These are phyloP conservation scores for Alitta virens DNA, from an alignment of 2,888 invertebrate species.

Conservation along the genomic window DNA sequence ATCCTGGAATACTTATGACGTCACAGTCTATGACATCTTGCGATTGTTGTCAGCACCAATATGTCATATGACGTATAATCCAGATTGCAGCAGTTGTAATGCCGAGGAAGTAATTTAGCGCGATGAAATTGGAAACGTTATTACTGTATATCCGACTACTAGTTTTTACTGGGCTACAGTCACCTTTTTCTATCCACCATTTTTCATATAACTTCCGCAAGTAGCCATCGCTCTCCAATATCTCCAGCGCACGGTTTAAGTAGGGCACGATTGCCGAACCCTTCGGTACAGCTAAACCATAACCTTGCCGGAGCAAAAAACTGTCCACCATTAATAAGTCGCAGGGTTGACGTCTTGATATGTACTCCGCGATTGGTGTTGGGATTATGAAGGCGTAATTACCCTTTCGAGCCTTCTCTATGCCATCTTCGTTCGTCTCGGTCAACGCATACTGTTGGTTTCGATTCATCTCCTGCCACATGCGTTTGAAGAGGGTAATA, in stretches of 20 bases:
- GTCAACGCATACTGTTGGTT: slow-evolving; percentile 21
- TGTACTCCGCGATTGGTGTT: slow-evolving; percentile 28
- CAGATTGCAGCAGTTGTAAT: too few relatives aligned
- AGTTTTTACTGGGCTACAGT: slow-evolving; percentile 14
- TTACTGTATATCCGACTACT: neutral
- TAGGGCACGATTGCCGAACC: slow-evolving; percentile 22
- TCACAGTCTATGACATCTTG: too few relatives aligned
- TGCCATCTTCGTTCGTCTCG: slow-evolving; percentile 29
- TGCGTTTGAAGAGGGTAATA: slow-evolving; percentile 12
- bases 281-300: slow-evolving; percentile 27
- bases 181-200: slow-evolving; percentile 22
- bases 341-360: slow-evolving; percentile 24
- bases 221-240: slow-evolving; percentile 20
- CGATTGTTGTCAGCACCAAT: too few relatives aligned
- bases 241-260: slow-evolving; percentile 21
- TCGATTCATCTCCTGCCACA: slow-evolving; percentile 23
- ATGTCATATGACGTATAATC: too few relatives aligned
- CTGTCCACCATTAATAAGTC: slow-evolving; percentile 26
- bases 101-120: too few relatives aligned
- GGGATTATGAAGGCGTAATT: slow-evolving; percentile 31
- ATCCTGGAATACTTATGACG: too few relatives aligned
- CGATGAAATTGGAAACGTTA: too few relatives aligned
- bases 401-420: slow-evolving; percentile 17
- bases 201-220: slow-evolving; percentile 22
- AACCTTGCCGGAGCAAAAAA: slow-evolving; percentile 24